Evolutionary conservation across 1,140 invertebrate genomes (phyloP).

Genomic region (Ostrea edulis): DNA sequence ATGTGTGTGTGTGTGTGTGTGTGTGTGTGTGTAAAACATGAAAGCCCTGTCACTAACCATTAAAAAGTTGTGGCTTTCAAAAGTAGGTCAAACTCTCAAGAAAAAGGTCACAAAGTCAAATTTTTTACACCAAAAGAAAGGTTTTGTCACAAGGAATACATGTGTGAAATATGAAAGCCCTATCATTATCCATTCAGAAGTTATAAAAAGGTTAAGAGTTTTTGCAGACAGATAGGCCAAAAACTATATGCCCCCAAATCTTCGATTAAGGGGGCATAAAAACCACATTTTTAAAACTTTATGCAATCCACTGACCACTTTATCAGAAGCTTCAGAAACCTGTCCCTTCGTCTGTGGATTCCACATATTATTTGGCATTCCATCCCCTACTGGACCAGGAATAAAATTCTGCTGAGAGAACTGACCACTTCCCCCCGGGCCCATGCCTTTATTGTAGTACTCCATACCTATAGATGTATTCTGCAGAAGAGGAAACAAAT

Average conservation of each 20-base stretch:
- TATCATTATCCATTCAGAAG: too few species aligned
- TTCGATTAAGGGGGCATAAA: background rate
- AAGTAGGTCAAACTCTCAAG: too few species aligned
- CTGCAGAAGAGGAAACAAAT: background rate
- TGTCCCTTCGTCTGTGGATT: slow-evolving; percentile 58
- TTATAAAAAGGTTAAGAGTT: too few species aligned
- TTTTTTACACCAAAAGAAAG: background rate
- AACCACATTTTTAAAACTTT: background rate
- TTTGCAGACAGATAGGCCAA: too few species aligned
- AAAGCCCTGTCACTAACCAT: too few species aligned
- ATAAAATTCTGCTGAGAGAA: slow-evolving; percentile 52
- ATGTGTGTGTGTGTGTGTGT: too few species aligned
- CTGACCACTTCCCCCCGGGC: background rate
- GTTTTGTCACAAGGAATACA: too few species aligned
- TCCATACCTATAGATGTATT: slow-evolving; percentile 37
- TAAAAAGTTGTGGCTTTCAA: too few species aligned
- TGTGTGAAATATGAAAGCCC: too few species aligned
- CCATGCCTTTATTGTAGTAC: slow-evolving; percentile 48
- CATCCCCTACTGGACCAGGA: slow-evolving; percentile 57
- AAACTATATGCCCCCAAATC: too few species aligned
- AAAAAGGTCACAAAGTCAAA: background rate
- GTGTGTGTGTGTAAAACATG: too few species aligned
- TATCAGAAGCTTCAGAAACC: slow-evolving; percentile 57
- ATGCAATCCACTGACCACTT: slow-evolving; percentile 51
- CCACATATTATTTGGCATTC: slow-evolving; percentile 52